Evolutionary conservation across 2,888 invertebrate genomes (phyloP).

Genomic region (Protophormia terraenovae): DNA sequence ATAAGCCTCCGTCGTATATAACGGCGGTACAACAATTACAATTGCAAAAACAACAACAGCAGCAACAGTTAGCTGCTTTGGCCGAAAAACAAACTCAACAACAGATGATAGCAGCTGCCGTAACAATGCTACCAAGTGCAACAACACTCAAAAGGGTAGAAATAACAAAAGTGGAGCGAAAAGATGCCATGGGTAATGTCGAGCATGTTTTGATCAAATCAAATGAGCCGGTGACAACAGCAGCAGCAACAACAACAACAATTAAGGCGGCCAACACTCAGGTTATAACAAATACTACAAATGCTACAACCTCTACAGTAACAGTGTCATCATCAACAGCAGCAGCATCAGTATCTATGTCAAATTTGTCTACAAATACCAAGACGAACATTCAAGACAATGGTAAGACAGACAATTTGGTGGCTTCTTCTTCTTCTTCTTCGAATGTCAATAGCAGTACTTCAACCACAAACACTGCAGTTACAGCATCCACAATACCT

Average conservation of each 20-base stretch:
- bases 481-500: constrained; percentile 58
- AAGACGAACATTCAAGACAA: constrained; percentile 8
- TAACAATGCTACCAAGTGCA: constrained; percentile 81
- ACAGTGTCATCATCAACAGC: background rate
- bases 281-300: constrained; percentile 2
- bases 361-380: constrained; percentile 39
- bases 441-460: too few relatives aligned
- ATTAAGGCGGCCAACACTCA: constrained; percentile 24
- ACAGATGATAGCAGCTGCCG: constrained; percentile 77
- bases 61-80: constrained; percentile 64
- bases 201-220: constrained; percentile 61
- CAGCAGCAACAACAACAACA: constrained; percentile 28
- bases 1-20: constrained; percentile 78
- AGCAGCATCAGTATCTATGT: background rate
- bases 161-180: constrained; percentile 70
- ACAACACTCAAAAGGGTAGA: constrained; percentile 77
- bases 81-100: constrained; percentile 71
- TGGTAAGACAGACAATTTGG: constrained; percentile 56
- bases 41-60: constrained; percentile 76
- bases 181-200: constrained; percentile 63
- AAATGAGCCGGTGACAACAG: constrained; percentile 44
- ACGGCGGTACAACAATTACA: constrained; percentile 78
- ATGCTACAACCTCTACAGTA: constrained; percentile 26
- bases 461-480: constrained; percentile 33
- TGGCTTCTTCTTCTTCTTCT: too few relatives aligned